phyloP scores from a whole-genome alignment of 1,140 invertebrate species.

The Euglossa dilemma region DNA sequence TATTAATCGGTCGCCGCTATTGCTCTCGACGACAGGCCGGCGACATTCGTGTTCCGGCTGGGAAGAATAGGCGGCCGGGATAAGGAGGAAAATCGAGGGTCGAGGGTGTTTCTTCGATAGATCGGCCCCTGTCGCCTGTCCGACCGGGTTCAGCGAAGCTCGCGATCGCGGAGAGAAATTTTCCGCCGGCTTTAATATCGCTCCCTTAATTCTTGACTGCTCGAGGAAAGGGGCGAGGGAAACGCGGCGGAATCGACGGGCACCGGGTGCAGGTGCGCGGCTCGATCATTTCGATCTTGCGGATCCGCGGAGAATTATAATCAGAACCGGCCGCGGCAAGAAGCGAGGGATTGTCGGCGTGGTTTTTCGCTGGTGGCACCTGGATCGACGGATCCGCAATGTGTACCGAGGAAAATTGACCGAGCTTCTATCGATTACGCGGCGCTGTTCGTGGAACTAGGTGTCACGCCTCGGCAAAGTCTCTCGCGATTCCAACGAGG shows the following conservation, averaged over 20 bases:
- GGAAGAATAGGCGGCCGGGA: neutral
- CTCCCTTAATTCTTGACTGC: conserved; percentile 9
- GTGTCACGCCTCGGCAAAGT: neutral
- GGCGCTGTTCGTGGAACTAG: neutral
- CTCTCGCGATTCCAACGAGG: too few species aligned
- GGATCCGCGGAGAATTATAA: neutral
- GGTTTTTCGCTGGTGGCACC: neutral
- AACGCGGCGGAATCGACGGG: neutral
- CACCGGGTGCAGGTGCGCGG: conserved; percentile 26
- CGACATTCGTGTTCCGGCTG: conserved; percentile 47
- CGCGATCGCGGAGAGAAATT: conserved; percentile 3
- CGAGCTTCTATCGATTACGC: neutral
- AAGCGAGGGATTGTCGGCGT: conserved; percentile 16
- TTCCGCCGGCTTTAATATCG: neutral
- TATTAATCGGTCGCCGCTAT: conserved; percentile 69
- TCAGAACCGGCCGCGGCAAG: neutral
- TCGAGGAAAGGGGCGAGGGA: neutral
- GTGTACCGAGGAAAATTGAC: neutral
- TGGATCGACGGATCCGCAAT: neutral
- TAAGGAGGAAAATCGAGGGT: neutral
- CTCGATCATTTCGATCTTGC: conserved; percentile 9
- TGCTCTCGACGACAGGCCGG: conserved; percentile 45
- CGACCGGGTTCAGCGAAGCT: too few species aligned
- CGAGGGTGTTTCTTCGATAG: neutral
- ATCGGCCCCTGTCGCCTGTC: neutral